Evolutionary conservation across 1,140 invertebrate genomes (phyloP), one percentile per base, ranked within the genome.

Genomic region (Oscheius sp.): DNA sequence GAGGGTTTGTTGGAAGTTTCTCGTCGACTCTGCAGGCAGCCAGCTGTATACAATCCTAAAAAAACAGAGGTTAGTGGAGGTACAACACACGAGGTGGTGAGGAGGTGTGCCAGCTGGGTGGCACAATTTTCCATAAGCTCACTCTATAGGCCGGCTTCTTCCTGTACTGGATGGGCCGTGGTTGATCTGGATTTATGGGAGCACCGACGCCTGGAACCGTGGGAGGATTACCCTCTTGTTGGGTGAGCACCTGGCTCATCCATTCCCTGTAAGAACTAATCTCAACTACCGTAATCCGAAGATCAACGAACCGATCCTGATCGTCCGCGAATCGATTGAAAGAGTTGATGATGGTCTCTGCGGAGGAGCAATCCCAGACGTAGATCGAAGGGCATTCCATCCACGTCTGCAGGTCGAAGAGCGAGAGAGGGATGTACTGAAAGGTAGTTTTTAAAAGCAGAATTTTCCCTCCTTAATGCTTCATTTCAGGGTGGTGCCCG

Each of bases 321-420:
- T 82, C 80, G 2, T 80, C 75, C 18, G 76, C 80, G 65, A 82
- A 84, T 32, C 76, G 74, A 66, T 49, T 55, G 55, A 84, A 84
- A 42, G 73, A 76, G 23, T 82, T 82, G 58, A 83, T 73, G 42
- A 83, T 96, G 65, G 95, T 91, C 45, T 95, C 95, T 10, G 96
- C 96, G 88, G 95, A 97, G 31, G 94, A 96, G 87, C 95, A 99
- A 85, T 99, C 96, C 87, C 97, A 99, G 7, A 99, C 95, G 87
- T 98, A 99, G 72, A 99, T 96, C 46, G 95, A 97, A 3, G 96
- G 96, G 63, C 92, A 91, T 63, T 93, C 94, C 94, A 99, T 97
- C 96, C 96, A 99, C 28, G 91, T 92, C 87, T 99, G 95, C 59
- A 99, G 89, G 87, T 99, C 96, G 85, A 95, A 98, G 42, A 99